Evolutionary conservation across 1,140 invertebrate genomes (phyloP).

Genomic region (Charaxes varanes): DNA sequence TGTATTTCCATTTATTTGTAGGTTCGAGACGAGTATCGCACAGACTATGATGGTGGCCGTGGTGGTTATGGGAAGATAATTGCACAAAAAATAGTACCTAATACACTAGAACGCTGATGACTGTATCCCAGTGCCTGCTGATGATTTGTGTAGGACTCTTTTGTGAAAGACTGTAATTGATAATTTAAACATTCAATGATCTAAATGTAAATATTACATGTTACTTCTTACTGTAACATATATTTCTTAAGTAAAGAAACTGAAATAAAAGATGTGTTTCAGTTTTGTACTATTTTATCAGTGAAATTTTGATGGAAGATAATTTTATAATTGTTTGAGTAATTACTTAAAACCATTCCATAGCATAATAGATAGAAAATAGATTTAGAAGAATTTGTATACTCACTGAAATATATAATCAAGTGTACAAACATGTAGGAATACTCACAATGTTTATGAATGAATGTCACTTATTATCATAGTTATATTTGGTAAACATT

Average conservation of each 20-base stretch:
- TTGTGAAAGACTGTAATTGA: conserved; percentile 38
- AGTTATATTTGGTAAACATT: too few species aligned
- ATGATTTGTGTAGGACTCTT: conserved; percentile 1
- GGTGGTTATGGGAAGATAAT: conserved; percentile 98
- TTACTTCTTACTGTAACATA: conserved; percentile 7
- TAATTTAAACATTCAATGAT: conserved; percentile 23
- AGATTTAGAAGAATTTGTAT: too few species aligned
- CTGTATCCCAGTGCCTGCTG: too few species aligned
- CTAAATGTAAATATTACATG: conserved; percentile 19
- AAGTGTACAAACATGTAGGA: too few species aligned
- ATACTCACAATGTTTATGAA: too few species aligned
- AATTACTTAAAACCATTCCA: too few species aligned
- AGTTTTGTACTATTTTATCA: not conserved
- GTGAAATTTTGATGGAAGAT: too few species aligned
- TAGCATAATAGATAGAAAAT: too few species aligned
- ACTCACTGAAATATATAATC: too few species aligned
- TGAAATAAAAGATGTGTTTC: not conserved
- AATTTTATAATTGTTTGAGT: too few species aligned
- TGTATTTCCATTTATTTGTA: conserved; percentile 41
- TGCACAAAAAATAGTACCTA: conserved; percentile 84
- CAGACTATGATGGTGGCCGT: conserved; percentile 96
- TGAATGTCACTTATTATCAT: too few species aligned
- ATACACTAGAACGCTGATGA: conserved; percentile 70
- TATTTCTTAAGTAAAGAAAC: conserved; percentile 11
- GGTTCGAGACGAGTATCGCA: conserved; percentile 98